phyloP scores from a whole-genome alignment of 1,140 invertebrate species.

The Drosophila ercepeae region DNA sequence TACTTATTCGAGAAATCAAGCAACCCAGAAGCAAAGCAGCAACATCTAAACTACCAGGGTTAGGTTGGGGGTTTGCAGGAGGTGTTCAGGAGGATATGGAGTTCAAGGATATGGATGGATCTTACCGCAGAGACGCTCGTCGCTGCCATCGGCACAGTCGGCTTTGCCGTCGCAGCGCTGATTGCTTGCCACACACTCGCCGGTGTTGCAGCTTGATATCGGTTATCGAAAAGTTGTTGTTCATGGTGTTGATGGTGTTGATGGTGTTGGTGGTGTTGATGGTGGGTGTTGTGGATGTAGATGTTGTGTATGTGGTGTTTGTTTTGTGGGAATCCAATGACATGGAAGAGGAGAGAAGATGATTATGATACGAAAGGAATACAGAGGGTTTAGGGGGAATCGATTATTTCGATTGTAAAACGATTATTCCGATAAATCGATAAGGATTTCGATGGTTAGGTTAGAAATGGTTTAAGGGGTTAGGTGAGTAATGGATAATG shows the following conservation, averaged over 20 bases:
- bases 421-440: background rate
- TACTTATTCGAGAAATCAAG: background rate
- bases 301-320: constrained; percentile 14
- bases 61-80: background rate
- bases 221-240: constrained; percentile 13
- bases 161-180: constrained; percentile 87
- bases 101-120: background rate
- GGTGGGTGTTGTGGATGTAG: constrained; percentile 16
- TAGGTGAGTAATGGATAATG: background rate
- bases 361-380: constrained; percentile 20
- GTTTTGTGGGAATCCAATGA: constrained; percentile 26
- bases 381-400: background rate
- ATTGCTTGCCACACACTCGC: constrained; percentile 84
- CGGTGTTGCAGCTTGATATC: constrained; percentile 74
- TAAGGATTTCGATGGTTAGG: background rate
- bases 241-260: constrained; percentile 6
- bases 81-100: background rate
- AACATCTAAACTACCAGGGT: constrained; percentile 16
- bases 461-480: background rate
- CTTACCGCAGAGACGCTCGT: constrained; percentile 88
- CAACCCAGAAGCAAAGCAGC: constrained; percentile 1
- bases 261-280: constrained; percentile 16
- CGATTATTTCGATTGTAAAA: background rate
- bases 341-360: constrained; percentile 43
- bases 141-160: constrained; percentile 90